phyloP scores from a whole-genome alignment of 2,113 vertebrate genomes.

The Malaclemys terrapin region DNA sequence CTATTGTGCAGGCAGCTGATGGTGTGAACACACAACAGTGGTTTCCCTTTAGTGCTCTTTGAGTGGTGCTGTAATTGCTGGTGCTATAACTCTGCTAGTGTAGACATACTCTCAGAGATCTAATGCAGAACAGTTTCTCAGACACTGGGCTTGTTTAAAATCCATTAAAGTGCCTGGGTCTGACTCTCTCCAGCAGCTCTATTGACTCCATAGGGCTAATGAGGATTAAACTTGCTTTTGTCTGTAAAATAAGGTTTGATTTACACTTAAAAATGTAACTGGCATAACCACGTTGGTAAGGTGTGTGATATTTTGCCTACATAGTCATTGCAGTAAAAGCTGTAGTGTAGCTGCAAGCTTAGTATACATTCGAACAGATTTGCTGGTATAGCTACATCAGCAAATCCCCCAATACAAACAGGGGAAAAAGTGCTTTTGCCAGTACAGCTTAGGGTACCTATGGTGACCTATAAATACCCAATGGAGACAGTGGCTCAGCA shows the following conservation, averaged over 20 bases:
- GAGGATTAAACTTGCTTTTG: neutral
- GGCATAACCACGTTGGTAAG: neutral
- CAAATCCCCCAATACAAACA: neutral
- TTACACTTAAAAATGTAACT: neutral
- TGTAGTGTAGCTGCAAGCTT: neutral
- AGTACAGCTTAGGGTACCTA: neutral
- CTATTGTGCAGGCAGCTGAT: too few relatives aligned
- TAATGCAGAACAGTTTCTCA: neutral
- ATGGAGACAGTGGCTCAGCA: neutral
- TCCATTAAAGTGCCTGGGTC: neutral
- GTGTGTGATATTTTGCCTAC: neutral
- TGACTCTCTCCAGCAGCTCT: rapidly evolving
- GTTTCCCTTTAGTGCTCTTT: too few relatives aligned
- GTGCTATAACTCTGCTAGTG: too few relatives aligned
- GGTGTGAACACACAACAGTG: too few relatives aligned
- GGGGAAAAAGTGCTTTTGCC: neutral
- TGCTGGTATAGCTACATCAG: neutral
- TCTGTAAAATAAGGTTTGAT: neutral
- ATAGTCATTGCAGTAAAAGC: neutral
- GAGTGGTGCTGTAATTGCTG: too few relatives aligned
- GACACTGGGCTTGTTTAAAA: neutral
- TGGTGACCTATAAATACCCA: neutral
- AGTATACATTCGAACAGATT: neutral
- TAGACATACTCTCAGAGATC: neutral
- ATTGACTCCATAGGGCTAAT: neutral